phyloP scores from a whole-genome alignment of 2,113 vertebrate species.

The Pitta sordida region DNA sequence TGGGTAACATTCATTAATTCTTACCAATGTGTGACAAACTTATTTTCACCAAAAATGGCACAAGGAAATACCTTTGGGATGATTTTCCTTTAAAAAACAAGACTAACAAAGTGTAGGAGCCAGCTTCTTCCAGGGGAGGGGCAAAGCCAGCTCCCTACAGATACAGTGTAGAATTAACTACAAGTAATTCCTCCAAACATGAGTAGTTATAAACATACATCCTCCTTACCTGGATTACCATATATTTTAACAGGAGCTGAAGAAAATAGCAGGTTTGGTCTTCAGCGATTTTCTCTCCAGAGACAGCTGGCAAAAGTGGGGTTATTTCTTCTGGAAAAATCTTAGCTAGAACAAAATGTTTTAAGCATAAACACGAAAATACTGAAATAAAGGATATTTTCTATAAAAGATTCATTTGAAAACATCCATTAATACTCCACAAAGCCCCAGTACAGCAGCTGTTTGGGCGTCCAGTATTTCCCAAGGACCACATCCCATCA shows the following conservation, averaged over 20 bases:
- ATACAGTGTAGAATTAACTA: fast-evolving
- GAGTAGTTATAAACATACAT: neutral
- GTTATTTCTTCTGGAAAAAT: constrained; percentile 93
- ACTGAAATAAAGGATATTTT: neutral
- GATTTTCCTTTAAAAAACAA: neutral
- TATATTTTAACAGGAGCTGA: constrained; percentile 90
- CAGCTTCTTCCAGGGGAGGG: neutral
- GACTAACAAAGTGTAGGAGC: neutral
- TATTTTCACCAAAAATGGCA: neutral
- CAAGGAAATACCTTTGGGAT: neutral
- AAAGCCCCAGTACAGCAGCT: neutral
- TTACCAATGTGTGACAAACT: neutral
- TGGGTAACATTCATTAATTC: neutral
- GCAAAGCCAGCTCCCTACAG: neutral
- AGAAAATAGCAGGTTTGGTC: constrained; percentile 95
- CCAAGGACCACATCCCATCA: neutral
- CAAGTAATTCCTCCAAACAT: neutral
- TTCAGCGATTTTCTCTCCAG: constrained; percentile 88
- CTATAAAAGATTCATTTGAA: neutral
- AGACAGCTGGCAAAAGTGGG: constrained; percentile 86
- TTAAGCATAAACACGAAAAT: neutral
- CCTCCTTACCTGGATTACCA: constrained; percentile 90
- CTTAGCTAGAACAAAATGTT: constrained; percentile 76
- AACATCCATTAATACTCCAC: fast-evolving
- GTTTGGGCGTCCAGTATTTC: fast-evolving